A percentile compares a stretch with the other conserved stretches of the same genome.
Evolutionary conservation across 2,888 invertebrate genomes (phyloP).

Genomic region (Scaptomyza flava): DNA sequence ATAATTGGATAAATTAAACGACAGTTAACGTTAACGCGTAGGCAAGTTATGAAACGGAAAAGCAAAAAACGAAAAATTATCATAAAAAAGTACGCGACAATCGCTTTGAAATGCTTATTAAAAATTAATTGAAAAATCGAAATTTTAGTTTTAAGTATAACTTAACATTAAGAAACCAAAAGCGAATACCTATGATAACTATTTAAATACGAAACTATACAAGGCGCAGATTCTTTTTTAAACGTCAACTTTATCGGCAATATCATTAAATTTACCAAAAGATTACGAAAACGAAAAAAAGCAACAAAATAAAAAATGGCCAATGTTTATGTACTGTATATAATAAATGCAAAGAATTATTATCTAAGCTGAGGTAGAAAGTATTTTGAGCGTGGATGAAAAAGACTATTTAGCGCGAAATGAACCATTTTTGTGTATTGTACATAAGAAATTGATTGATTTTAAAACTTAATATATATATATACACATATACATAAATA

Average conservation of each 20-base stretch:
- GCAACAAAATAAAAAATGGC: constrained; percentile 41
- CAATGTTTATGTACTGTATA: constrained; percentile 73
- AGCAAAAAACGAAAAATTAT: constrained; percentile 22
- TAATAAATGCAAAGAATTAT: constrained; percentile 68
- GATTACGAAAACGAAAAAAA: too few relatives aligned
- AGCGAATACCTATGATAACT: constrained; percentile 46
- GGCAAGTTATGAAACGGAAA: constrained; percentile 60
- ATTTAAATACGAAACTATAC: constrained; percentile 73
- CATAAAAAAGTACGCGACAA: constrained; percentile 68
- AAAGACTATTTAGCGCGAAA: constrained; percentile 77
- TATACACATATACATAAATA: constrained; percentile 36
- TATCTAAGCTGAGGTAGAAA: constrained; percentile 52
- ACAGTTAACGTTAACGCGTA: constrained; percentile 70
- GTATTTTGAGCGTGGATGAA: constrained; percentile 68
- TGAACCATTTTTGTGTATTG: constrained; percentile 75
- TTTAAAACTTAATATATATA: constrained; percentile 54
- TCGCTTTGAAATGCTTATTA: constrained; percentile 77
- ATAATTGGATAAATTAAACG: constrained; percentile 8
- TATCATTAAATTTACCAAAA: constrained; percentile 60
- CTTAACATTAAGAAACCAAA: constrained; percentile 34
- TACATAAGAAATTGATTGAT: constrained; percentile 74
- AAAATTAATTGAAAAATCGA: constrained; percentile 41
- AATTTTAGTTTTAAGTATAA: constrained; percentile 51
- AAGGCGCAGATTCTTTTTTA: constrained; percentile 51
- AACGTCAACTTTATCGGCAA: constrained; percentile 42